Evolutionary conservation across 2,113 vertebrate genomes (phyloP).

Genomic region (Rhabdomys dilectus): DNA sequence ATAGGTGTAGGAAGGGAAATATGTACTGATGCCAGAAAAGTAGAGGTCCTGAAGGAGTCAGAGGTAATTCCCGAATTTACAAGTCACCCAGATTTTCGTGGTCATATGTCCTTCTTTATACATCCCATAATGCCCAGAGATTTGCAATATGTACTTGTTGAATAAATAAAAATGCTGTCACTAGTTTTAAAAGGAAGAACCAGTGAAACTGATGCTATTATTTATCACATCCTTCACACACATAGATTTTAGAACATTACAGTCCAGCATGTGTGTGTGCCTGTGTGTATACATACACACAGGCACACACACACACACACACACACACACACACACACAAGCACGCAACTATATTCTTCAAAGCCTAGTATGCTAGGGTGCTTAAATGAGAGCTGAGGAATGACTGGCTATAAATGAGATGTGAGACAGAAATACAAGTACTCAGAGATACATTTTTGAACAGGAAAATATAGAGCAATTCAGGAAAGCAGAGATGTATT

Average conservation of each 20-base stretch:
- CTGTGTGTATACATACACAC: not conserved
- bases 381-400: not conserved
- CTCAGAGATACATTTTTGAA: not conserved
- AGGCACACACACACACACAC: not conserved
- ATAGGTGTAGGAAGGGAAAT: not conserved
- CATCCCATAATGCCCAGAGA: accelerated
- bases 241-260: not conserved
- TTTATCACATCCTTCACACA: not conserved
- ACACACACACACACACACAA: accelerated
- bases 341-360: not conserved
- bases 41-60: not conserved
- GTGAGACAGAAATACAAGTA: not conserved
- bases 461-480: accelerated
- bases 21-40: not conserved
- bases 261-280: not conserved
- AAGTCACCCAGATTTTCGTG: not conserved
- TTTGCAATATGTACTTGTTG: not conserved
- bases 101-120: not conserved
- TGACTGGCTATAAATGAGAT: not conserved
- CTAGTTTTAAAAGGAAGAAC: not conserved
- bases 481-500: not conserved
- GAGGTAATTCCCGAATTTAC: not conserved
- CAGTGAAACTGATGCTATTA: not conserved
- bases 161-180: not conserved
- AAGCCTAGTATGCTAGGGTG: not conserved